Percentiles rank a stretch among this genome's conserved stretches.
Conservation (phyloP, 2,797 vertebrate genomes). For the Hirundo rustica region DNA sequence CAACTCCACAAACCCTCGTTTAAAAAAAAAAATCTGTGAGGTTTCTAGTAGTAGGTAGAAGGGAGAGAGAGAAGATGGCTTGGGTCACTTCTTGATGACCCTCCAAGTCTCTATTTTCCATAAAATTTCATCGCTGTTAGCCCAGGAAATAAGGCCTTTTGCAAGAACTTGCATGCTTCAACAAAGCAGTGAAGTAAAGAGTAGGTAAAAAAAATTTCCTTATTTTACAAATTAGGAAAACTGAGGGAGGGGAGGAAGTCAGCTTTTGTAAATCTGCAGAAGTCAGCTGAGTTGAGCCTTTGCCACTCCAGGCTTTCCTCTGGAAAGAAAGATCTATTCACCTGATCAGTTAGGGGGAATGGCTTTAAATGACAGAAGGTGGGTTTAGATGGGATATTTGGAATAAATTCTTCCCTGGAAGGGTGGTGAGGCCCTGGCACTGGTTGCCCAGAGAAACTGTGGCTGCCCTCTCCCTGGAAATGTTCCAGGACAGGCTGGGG, state of each 20-base stretch:
- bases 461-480: neutral
- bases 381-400: neutral
- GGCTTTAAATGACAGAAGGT: neutral
- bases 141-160: neutral
- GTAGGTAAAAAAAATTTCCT: neutral
- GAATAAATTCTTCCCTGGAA: neutral
- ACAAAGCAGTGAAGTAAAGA: neutral
- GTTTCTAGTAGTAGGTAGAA: neutral
- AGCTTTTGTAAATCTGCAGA: neutral
- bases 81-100: neutral
- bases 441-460: neutral
- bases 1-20: neutral
- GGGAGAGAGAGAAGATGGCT: neutral
- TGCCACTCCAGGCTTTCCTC: neutral
- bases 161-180: neutral
- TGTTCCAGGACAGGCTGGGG: neutral
- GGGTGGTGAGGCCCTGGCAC: neutral
- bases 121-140: neutral
- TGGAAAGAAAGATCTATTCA: neutral
- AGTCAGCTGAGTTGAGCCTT: neutral
- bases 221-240: neutral
- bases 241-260: neutral
- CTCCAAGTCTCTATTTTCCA: neutral
- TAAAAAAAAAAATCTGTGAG: neutral
- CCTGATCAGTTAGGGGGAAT: neutral